Evolutionary conservation across 1,140 invertebrate genomes (phyloP).

Genomic region (Sminthurides bifidus): DNA sequence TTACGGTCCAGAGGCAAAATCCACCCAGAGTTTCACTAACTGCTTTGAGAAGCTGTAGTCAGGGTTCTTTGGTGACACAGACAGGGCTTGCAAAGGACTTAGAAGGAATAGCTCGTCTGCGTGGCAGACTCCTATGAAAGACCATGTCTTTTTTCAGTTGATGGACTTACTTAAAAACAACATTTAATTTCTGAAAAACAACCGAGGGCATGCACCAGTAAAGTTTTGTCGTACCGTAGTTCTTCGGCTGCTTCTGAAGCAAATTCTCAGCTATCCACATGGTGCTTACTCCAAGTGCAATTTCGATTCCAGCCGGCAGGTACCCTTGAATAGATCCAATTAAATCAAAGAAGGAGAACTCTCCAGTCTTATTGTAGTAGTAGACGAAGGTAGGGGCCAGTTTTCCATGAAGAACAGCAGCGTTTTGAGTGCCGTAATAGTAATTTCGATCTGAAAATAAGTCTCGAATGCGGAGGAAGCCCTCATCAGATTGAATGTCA

Average conservation of each 20-base stretch:
- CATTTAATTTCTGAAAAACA: too few species aligned
- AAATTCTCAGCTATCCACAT: slow-evolving; percentile 9
- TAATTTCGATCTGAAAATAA: slow-evolving; percentile 16
- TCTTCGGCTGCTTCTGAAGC: not conserved
- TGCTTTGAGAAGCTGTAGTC: slow-evolving; percentile 21
- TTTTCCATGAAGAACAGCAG: slow-evolving; percentile 2
- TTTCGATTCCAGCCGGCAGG: slow-evolving; percentile 1
- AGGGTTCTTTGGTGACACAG: slow-evolving; percentile 7
- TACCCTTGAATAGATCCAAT: slow-evolving; percentile 9
- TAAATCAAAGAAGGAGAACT: slow-evolving; percentile 11
- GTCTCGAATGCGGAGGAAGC: slow-evolving; percentile 3
- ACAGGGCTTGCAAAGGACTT: slow-evolving; percentile 5
- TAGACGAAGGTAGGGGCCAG: slow-evolving; percentile 7
- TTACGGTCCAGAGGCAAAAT: too few species aligned
- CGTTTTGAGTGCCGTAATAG: not conserved
- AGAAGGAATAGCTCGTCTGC: slow-evolving; percentile 11
- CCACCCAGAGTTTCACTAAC: slow-evolving; percentile 16
- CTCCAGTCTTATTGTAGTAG: slow-evolving; percentile 8
- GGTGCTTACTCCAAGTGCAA: not conserved
- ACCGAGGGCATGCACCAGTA: not conserved
- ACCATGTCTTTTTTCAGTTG: not conserved
- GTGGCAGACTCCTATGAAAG: slow-evolving; percentile 1
- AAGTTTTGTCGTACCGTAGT: slow-evolving; percentile 9
- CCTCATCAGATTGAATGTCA: not conserved
- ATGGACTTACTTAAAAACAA: not conserved